These are phyloP conservation scores for Gryllus longicercus DNA, from an alignment of 2,888 invertebrate species.

Conservation along the genomic window DNA sequence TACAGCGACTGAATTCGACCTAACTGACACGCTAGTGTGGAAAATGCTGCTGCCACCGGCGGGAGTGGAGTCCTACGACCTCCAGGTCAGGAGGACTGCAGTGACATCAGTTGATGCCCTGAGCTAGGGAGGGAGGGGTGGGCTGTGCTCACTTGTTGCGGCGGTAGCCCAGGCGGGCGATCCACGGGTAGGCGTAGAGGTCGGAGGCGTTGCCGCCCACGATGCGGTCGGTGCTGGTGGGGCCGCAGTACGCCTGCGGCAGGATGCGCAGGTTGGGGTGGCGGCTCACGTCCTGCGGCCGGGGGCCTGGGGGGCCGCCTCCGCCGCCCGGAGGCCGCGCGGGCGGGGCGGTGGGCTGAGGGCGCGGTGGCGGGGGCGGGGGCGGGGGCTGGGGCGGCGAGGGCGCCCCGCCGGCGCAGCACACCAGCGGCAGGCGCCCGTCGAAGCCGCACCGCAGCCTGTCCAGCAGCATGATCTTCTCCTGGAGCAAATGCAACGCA, in stretches of 20 bases:
- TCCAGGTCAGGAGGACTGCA: too few relatives aligned
- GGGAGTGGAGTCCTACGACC: too few relatives aligned
- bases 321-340: background rate
- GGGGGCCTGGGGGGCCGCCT: background rate
- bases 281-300: background rate
- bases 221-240: conserved; percentile 54
- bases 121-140: too few relatives aligned
- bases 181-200: conserved; percentile 59
- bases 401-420: background rate
- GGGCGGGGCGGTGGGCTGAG: background rate
- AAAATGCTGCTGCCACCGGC: too few relatives aligned
- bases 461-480: background rate
- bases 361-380: too few relatives aligned
- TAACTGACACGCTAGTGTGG: too few relatives aligned
- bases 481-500: too few relatives aligned
- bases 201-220: conserved; percentile 51
- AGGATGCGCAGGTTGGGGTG: conserved; percentile 38
- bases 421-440: background rate
- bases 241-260: conserved; percentile 54
- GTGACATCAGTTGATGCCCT: too few relatives aligned
- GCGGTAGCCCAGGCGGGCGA: conserved; percentile 43
- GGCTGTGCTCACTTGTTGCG: too few relatives aligned
- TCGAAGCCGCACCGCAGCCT: background rate
- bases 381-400: too few relatives aligned
- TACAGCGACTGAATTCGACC: too few relatives aligned